These are phyloP conservation scores for Hycleus phaleratus DNA, from an alignment of 1,140 invertebrate genomes.

Conservation along the genomic window DNA sequence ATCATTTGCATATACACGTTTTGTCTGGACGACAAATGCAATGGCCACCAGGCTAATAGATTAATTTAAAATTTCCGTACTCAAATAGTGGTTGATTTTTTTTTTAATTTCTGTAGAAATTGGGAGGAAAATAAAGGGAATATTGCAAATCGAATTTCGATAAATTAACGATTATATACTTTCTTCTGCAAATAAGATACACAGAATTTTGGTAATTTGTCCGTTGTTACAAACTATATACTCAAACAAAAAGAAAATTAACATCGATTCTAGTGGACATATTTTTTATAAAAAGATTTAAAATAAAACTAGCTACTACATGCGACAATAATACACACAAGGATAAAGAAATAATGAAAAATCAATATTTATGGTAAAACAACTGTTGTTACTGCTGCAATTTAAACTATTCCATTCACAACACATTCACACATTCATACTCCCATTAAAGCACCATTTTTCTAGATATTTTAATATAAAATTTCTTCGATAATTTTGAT, in stretches of 20 bases:
- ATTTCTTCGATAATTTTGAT: neutral
- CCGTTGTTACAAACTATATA: conserved; percentile 24
- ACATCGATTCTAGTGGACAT: neutral
- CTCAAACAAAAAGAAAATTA: conserved; percentile 24
- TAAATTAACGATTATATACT: conserved; percentile 32
- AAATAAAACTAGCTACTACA: neutral
- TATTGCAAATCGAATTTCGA: neutral
- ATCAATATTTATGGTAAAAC: neutral
- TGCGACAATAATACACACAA: neutral
- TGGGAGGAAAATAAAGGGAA: conserved; percentile 4
- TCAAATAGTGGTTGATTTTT: neutral
- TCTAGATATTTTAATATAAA: neutral
- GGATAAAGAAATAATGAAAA: neutral
- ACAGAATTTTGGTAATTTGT: conserved; percentile 28
- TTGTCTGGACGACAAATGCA: conserved; percentile 87
- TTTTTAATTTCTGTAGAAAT: neutral
- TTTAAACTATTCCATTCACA: neutral
- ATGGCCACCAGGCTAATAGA: conserved; percentile 89
- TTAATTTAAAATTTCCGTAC: neutral
- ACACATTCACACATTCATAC: neutral
- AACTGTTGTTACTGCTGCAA: conserved; percentile 16
- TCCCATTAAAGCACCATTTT: conserved; percentile 1
- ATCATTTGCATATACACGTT: conserved; percentile 87
- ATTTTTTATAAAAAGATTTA: neutral
- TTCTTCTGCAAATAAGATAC: conserved; percentile 26